phyloP scores from a whole-genome alignment of 2,797 vertebrate genomes.

The Erpetoichthys calabaricus region DNA sequence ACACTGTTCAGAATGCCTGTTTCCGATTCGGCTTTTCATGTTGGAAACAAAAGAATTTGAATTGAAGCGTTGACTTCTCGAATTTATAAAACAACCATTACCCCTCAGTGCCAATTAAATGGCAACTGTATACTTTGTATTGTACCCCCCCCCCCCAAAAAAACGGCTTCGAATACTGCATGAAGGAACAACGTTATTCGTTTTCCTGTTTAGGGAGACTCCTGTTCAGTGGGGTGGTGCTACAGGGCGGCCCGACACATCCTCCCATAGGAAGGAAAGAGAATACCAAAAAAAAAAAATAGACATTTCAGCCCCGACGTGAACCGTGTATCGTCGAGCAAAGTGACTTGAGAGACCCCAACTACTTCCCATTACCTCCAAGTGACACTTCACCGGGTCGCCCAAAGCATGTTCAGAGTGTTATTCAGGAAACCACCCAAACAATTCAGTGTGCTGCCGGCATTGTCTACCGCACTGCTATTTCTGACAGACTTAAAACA shows the following conservation, averaged over 20 bases:
- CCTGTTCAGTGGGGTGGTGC: conserved; percentile 37
- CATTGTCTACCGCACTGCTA: too few species aligned
- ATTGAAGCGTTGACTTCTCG: too few species aligned
- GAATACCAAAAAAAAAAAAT: conserved; percentile 71
- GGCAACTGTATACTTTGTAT: too few species aligned
- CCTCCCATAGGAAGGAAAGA: conserved; percentile 82
- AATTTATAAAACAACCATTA: too few species aligned
- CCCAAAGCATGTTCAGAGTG: conserved; percentile 20
- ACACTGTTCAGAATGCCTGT: too few species aligned
- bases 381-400: conserved; percentile 50
- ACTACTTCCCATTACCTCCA: conserved; percentile 70
- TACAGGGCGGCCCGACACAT: conserved; percentile 50
- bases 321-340: conserved; percentile 63
- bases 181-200: conserved; percentile 53
- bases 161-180: background rate
- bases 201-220: conserved; percentile 53
- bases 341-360: conserved; percentile 42
- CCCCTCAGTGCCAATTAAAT: too few species aligned
- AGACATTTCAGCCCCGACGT: conserved; percentile 65
- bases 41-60: too few species aligned
- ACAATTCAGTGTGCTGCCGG: too few species aligned
- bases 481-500: too few species aligned
- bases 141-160: too few species aligned
- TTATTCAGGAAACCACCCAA: too few species aligned
- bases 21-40: too few species aligned